A percentile compares a stretch with the other conserved stretches of the same genome.
These are phyloP conservation scores for Marisa cornuarietis DNA, from an alignment of 1,140 invertebrate species.

Conservation along the genomic window DNA sequence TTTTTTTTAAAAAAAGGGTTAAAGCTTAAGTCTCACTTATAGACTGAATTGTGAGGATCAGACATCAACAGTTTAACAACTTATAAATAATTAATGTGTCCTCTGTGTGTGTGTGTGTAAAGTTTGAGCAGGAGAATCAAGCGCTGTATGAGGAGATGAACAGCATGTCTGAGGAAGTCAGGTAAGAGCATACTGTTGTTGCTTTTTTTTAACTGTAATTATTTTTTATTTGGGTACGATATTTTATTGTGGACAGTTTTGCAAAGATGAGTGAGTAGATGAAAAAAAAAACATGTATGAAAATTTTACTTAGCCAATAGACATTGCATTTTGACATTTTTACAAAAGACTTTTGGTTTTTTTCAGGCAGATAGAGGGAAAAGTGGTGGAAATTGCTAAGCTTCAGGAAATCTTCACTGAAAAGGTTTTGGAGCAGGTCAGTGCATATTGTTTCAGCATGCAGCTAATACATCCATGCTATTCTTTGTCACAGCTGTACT, in stretches of 20 bases:
- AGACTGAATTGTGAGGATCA: too few relatives aligned
- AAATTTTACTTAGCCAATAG: too few relatives aligned
- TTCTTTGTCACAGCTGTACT: too few relatives aligned
- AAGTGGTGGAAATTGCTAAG: constrained; percentile 94
- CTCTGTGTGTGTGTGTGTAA: constrained; percentile 12
- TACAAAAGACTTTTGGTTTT: constrained; percentile 8
- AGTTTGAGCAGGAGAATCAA: constrained; percentile 69
- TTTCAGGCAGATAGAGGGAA: constrained; percentile 75
- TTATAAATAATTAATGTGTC: neutral
- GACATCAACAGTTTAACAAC: too few relatives aligned
- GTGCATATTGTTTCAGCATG: neutral
- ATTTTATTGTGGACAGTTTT: too few relatives aligned
- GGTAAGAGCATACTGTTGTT: constrained; percentile 71
- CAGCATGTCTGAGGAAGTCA: constrained; percentile 77
- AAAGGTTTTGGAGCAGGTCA: constrained; percentile 88
- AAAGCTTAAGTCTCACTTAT: too few relatives aligned
- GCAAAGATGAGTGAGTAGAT: too few relatives aligned
- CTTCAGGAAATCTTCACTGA: constrained; percentile 97
- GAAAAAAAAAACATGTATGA: too few relatives aligned
- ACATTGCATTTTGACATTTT: too few relatives aligned
- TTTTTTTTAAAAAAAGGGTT: too few relatives aligned
- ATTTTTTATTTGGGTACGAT: neutral
- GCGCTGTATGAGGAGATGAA: constrained; percentile 79
- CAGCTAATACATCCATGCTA: too few relatives aligned
- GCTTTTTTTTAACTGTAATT: neutral